A percentile compares a stretch with the other conserved stretches of the same genome.
phyloP scores from a whole-genome alignment of 2,113 vertebrate species.

The Spea bombifrons region DNA sequence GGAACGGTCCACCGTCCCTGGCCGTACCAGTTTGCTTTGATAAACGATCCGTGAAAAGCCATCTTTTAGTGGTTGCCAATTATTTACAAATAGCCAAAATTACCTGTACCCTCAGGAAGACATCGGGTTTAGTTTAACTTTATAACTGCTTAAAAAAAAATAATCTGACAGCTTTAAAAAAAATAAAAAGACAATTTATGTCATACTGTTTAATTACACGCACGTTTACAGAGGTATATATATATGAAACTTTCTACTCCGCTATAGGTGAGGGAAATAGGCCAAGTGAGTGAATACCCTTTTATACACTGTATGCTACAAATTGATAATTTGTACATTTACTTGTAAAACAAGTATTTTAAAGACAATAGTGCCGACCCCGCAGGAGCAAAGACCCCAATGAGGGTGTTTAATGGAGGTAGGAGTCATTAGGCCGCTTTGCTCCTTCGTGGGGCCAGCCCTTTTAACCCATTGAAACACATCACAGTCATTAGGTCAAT shows the following conservation, averaged over 20 bases:
- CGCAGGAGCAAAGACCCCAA: neutral
- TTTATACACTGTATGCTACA: neutral
- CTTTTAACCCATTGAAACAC: neutral
- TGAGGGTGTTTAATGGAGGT: neutral
- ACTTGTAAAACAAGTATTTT: neutral
- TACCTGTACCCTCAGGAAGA: no score
- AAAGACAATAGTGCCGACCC: neutral
- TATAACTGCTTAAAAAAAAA: no score
- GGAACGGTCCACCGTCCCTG: no score
- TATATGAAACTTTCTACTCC: neutral
- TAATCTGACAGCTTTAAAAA: no score
- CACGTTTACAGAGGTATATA: slow-evolving; percentile 26
- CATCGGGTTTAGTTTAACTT: no score
- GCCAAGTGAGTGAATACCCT: neutral
- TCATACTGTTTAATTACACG: slow-evolving; percentile 5
- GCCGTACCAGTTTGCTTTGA: no score
- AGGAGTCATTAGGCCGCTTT: neutral
- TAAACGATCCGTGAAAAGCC: no score
- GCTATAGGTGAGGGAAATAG: neutral
- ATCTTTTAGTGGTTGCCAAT: no score
- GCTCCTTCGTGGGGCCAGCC: neutral
- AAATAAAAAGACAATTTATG: neutral
- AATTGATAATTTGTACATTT: neutral
- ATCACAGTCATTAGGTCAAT: slow-evolving; percentile 1
- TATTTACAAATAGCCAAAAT: no score